Percentiles rank a stretch among this genome's conserved stretches.
Conservation (phyloP, 2,797 vertebrate genomes). For the Emydoidea blandingii region DNA sequence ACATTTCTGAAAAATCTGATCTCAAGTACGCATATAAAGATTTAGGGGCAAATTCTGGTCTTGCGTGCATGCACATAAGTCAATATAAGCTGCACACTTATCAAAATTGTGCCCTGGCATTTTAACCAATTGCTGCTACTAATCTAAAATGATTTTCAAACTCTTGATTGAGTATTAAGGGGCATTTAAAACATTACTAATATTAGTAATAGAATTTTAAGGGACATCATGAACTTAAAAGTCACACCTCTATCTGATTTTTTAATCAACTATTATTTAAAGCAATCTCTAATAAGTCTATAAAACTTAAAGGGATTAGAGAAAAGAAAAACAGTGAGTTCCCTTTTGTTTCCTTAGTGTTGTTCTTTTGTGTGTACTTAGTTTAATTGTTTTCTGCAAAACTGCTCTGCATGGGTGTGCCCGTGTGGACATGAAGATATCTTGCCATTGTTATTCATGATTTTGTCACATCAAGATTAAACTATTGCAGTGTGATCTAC, state of each 20-base stretch:
- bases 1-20: neutral
- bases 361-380: neutral
- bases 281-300: neutral
- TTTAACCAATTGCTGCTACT: neutral
- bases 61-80: neutral
- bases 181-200: neutral
- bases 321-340: neutral
- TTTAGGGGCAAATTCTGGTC: neutral
- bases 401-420: neutral
- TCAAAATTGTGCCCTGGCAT: neutral
- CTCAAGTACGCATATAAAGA: neutral
- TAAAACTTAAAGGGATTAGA: neutral
- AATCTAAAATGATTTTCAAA: neutral
- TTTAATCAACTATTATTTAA: neutral
- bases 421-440: neutral
- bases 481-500: too few relatives aligned
- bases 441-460: neutral
- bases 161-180: neutral
- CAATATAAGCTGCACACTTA: neutral
- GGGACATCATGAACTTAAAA: neutral
- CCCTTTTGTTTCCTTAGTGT: neutral
- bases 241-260: neutral
- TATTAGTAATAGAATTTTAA: neutral
- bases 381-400: neutral
- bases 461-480: too few relatives aligned